A percentile compares a stretch with the other conserved stretches of the same genome.
These are phyloP conservation scores for Phoxinus phoxinus DNA, from an alignment of 2,113 vertebrate species.

Conservation along the genomic window DNA sequence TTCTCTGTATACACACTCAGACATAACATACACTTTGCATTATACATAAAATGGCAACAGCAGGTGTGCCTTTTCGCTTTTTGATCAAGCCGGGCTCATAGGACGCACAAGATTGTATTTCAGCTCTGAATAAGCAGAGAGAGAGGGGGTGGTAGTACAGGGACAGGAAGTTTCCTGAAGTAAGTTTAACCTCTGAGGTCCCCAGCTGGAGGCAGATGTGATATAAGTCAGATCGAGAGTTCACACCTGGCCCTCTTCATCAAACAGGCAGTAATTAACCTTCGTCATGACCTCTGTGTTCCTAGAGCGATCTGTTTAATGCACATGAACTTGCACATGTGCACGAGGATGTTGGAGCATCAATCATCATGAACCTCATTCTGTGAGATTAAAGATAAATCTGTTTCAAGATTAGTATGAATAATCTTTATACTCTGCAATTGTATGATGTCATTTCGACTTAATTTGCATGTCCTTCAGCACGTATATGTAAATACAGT, in stretches of 20 bases:
- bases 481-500: background rate
- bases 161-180: background rate
- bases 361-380: background rate
- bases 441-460: background rate
- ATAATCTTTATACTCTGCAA: background rate
- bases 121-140: constrained; percentile 26
- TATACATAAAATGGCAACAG: constrained; percentile 37
- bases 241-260: constrained; percentile 27
- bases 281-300: constrained; percentile 10
- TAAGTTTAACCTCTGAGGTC: background rate
- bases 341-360: background rate
- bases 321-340: constrained; percentile 8
- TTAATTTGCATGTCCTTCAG: constrained; percentile 26
- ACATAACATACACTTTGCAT: constrained; percentile 11
- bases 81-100: background rate
- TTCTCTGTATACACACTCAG: background rate
- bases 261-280: constrained; percentile 28
- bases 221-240: background rate
- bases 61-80: constrained; percentile 47
- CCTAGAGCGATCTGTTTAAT: background rate
- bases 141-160: no score
- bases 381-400: background rate
- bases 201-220: constrained; percentile 24
- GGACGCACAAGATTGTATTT: constrained; percentile 25
- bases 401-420: background rate